Base-by-base conservation (phyloP, 30 jellyfish, hydroid and myxozoan species). In the Cassiopea xamachana region DNA sequence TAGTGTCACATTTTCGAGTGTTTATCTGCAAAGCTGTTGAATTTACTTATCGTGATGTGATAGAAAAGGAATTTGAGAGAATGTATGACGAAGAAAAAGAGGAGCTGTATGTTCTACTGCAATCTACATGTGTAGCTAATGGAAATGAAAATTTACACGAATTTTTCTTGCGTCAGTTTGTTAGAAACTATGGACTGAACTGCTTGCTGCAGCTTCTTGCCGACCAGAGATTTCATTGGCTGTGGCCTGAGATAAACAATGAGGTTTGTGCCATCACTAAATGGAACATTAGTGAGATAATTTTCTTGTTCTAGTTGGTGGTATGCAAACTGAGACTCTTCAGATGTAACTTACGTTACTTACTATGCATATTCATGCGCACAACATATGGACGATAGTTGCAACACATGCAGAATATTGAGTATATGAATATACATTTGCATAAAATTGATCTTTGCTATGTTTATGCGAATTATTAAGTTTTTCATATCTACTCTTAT, bases 251-350 rank as follows among this genome's bases (percentile, higher is more conserved):
- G 16, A 86, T 70, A 10, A 47, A 73, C 15, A 68, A 73, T 1
- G 85, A 84, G 92, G 92, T 84, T 58, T 13, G 69, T 58, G 7
- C 69, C 69, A n/a, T n/a, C n/a, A n/a, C n/a, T n/a, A n/a, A n/a
- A n/a, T n/a, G n/a, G n/a, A n/a, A n/a, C n/a, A n/a, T n/a, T n/a
- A n/a, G n/a, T n/a, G n/a, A n/a, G n/a, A n/a, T n/a, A n/a, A n/a
- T n/a, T n/a, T n/a, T n/a, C n/a, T n/a, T n/a, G n/a, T n/a, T n/a
- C n/a, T n/a, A n/a, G n/a, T n/a, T n/a, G n/a, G n/a, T n/a, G n/a
- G n/a, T n/a, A n/a, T n/a, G n/a, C n/a, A n/a, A n/a, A n/a, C n/a
- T n/a, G n/a, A n/a, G n/a, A n/a, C n/a, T n/a, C n/a, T n/a, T n/a
- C n/a, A n/a, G n/a, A n/a, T n/a, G n/a, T n/a, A n/a, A n/a, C n/a